Conservation (phyloP, 2,888 invertebrate species). For the Emmelina monodactyla region DNA sequence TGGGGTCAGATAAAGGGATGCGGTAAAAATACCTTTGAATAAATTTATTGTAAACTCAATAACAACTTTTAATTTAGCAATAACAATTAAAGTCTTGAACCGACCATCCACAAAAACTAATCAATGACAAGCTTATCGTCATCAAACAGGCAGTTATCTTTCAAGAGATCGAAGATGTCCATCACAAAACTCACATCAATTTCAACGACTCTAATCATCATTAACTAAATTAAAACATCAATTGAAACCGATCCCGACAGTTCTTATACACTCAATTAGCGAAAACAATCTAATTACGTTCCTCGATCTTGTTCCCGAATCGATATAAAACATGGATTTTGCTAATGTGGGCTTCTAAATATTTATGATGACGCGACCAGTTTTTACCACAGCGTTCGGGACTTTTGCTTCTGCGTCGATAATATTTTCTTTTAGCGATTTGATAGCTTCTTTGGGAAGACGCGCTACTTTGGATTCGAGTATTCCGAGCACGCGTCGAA, state of each 20-base stretch:
- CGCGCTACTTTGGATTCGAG: neutral
- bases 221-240: slow-evolving; percentile 9
- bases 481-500: neutral
- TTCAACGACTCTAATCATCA: no score
- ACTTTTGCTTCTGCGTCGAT: neutral
- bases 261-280: slow-evolving; percentile 26
- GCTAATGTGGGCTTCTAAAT: slow-evolving; percentile 39
- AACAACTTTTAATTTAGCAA: no score
- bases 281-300: slow-evolving; percentile 30
- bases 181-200: no score
- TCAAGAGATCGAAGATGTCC: no score
- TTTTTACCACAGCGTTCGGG: slow-evolving; percentile 7
- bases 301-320: slow-evolving; percentile 25
- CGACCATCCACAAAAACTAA: no score
- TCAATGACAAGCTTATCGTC: no score
- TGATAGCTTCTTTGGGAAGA: neutral
- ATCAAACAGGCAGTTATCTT: no score
- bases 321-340: slow-evolving; percentile 27
- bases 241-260: slow-evolving; percentile 17
- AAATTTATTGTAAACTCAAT: no score
- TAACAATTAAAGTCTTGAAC: no score
- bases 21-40: no score
- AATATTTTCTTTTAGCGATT: slow-evolving; percentile 1
- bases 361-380: slow-evolving; percentile 23
- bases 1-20: no score